phyloP scores from a whole-genome alignment of 1,140 invertebrate genomes.

The Drosophila subobscura region DNA sequence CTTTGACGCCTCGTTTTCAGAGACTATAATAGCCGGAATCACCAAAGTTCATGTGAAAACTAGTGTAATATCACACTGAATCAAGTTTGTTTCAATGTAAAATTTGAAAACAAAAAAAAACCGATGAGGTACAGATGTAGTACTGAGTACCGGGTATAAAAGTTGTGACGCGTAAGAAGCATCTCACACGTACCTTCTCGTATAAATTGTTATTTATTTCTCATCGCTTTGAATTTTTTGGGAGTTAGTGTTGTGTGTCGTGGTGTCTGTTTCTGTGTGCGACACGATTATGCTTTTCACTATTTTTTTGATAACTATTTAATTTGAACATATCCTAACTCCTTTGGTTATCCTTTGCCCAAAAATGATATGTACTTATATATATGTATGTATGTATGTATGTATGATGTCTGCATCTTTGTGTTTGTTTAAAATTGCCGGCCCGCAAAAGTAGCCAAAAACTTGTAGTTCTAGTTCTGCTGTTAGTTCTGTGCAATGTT shows the following conservation, averaged over 20 bases:
- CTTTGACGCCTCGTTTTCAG: too few species aligned
- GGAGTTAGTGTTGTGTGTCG: not conserved
- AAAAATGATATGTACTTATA: constrained; percentile 79
- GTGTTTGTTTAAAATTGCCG: constrained; percentile 60
- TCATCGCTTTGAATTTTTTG: constrained; percentile 37
- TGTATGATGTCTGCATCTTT: constrained; percentile 26
- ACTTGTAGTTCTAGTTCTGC: constrained; percentile 34
- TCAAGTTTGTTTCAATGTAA: too few species aligned
- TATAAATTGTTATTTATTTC: constrained; percentile 44
- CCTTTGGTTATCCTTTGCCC: constrained; percentile 33
- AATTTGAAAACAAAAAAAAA: constrained; percentile 19
- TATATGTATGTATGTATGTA: constrained; percentile 21
- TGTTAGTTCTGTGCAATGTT: constrained; percentile 67
- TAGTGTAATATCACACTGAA: too few species aligned
- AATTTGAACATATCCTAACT: constrained; percentile 17
- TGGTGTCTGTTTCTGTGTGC: constrained; percentile 28
- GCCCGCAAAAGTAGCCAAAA: constrained; percentile 40
- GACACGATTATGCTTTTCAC: constrained; percentile 70
- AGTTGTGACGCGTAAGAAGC: not conserved
- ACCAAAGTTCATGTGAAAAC: too few species aligned
- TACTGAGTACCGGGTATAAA: too few species aligned
- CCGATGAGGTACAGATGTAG: not conserved
- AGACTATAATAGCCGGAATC: too few species aligned
- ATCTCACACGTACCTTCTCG: not conserved
- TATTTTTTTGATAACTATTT: constrained; percentile 39